These are phyloP conservation scores for Oplegnathus fasciatus DNA, from an alignment of 2,113 vertebrate species.

Conservation along the genomic window DNA sequence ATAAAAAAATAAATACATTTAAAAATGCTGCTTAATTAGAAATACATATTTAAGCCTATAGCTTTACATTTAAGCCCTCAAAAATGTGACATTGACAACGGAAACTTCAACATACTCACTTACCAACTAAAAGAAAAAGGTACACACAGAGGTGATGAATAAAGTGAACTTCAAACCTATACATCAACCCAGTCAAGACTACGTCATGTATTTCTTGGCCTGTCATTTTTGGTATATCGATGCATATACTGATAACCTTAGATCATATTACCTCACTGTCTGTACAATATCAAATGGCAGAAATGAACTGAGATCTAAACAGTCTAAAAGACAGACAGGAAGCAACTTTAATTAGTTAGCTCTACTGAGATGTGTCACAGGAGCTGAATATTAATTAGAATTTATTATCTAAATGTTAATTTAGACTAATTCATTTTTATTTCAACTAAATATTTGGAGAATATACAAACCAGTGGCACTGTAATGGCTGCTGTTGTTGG, in stretches of 20 bases:
- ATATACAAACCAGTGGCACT: constrained; percentile 80
- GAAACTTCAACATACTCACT: not conserved
- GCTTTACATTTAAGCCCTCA: no score
- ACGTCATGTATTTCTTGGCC: not conserved
- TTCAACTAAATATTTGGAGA: not conserved
- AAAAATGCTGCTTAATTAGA: not conserved
- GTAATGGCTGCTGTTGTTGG: constrained; percentile 83
- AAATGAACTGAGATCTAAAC: not conserved
- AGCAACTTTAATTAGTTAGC: not conserved
- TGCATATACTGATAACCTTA: not conserved
- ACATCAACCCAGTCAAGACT: not conserved
- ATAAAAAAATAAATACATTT: no score
- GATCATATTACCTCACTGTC: not conserved
- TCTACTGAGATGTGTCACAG: not conserved
- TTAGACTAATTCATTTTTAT: not conserved
- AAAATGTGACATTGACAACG: not conserved
- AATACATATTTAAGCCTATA: not conserved
- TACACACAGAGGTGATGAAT: not conserved
- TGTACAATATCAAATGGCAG: no score
- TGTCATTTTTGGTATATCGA: not conserved
- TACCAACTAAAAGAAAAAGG: no score
- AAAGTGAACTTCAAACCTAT: not conserved
- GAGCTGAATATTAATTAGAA: not conserved
- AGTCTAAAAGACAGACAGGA: not conserved
- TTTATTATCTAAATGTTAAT: no score